Evolutionary conservation across 2,113 vertebrate genomes (phyloP), one percentile per base, ranked within the genome.

Genomic region (Larimichthys crocea): DNA sequence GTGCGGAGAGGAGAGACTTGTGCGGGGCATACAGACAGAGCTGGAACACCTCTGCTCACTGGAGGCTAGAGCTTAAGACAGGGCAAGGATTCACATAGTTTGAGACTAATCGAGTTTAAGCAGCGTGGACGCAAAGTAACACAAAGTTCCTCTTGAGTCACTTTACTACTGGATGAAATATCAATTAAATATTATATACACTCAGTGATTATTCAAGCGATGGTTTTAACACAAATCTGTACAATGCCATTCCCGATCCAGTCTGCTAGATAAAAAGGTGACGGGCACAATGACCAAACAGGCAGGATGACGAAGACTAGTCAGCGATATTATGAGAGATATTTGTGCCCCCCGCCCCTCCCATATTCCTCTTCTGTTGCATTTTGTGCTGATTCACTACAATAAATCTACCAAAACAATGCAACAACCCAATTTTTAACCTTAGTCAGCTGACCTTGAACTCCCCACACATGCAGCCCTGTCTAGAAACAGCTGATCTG

Each of bases 1-100:
- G 84, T 64, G 74, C 2, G 6, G 19, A 60, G 29, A 60, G 48
- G 15, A 83, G 74, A 79, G 71, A 56, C 55, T 69, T 60, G 48
- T n/a, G 35, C 50, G 19, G 59, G 29, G 75, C 49, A 31, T 67
- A 60, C 57, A 15, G 68, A 65, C 14, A 2, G 26, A 26, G 7
- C 74, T 73, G 72, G 57, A 14, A 22, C 76, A 85, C 63, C 75
- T 69, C 52, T 10, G 14, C 4, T 35, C 42, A 48, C 31, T 29
- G 35, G 14, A 57, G 5, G 50, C 55, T 50, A 17, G 48, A n/a
- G 50, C 22, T 73, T 5, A 22, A 22, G 29, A 60, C 64, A 70
- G 24, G 50, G 29, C 15, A 26, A 10, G n/a, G 17, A 42, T 4
- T 77, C 35, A 77, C 49, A 62, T 55, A 9, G 11, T 55, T 7